Conservation (phyloP, 2,797 vertebrate genomes). For the Muscicapa comitata region DNA sequence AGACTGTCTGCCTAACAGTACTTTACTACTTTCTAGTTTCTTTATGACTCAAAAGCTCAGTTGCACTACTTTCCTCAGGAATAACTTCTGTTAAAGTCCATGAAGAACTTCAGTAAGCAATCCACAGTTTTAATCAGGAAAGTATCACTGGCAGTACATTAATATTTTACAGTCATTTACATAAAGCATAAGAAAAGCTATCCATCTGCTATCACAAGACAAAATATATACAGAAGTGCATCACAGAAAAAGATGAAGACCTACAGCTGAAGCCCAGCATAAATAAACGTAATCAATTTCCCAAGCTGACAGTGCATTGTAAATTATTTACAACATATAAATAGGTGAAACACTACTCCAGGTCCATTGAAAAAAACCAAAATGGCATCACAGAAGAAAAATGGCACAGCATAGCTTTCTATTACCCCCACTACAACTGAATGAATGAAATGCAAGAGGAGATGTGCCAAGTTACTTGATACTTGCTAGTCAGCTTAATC, state of each 20-base stretch:
- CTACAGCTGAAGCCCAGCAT: neutral
- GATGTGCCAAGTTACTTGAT: conserved; percentile 69
- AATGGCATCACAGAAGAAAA: conserved; percentile 69
- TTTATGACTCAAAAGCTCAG: neutral
- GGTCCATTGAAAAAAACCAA: conserved; percentile 70
- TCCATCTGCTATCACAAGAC: neutral
- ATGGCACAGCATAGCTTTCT: conserved; percentile 63
- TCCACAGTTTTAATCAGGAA: neutral
- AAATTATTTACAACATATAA: conserved; percentile 70
- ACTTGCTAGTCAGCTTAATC: conserved; percentile 76
- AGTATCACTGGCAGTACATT: neutral
- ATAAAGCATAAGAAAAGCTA: neutral
- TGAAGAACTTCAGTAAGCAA: rapidly evolving
- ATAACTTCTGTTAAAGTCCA: neutral
- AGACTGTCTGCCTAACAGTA: neutral
- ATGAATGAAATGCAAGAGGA: conserved; percentile 72
- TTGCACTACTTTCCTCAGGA: neutral
- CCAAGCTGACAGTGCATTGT: neutral
- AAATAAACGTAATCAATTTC: conserved; percentile 18
- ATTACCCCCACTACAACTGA: conserved; percentile 63
- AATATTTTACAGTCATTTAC: neutral
- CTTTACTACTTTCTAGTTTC: neutral
- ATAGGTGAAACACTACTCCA: conserved; percentile 69
- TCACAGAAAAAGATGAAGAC: neutral
- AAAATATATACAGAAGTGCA: neutral